phyloP scores from a whole-genome alignment of 2,888 invertebrate genomes.

The Noctua pronuba region DNA sequence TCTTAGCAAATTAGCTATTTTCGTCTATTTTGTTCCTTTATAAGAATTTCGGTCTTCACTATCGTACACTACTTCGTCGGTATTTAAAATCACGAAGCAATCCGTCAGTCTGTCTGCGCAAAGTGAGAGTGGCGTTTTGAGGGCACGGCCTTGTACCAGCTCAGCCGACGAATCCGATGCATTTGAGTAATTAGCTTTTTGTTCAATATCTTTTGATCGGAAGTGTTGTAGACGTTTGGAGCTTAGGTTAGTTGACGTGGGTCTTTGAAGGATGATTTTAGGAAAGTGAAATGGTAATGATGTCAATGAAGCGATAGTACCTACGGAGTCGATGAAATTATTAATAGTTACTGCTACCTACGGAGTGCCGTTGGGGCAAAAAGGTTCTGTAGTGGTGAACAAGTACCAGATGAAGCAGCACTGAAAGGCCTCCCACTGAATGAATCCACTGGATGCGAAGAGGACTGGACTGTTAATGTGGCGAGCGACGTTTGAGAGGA shows the following conservation, averaged over 20 bases:
- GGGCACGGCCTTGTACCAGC: slow-evolving; percentile 63
- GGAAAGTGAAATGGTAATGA: neutral
- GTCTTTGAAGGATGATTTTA: neutral
- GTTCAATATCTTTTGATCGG: slow-evolving; percentile 47
- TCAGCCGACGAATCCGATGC: slow-evolving; percentile 54
- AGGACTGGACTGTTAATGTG: too few relatives aligned
- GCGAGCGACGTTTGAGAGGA: too few relatives aligned
- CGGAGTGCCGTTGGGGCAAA: neutral
- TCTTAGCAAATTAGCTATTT: neutral
- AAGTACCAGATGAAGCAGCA: neutral
- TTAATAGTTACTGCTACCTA: too few relatives aligned
- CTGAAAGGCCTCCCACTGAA: neutral
- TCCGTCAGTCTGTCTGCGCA: slow-evolving; percentile 47
- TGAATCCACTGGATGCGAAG: too few relatives aligned
- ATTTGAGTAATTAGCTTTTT: slow-evolving; percentile 56
- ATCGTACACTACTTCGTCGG: slow-evolving; percentile 5
- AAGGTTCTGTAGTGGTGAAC: neutral
- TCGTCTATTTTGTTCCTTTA: neutral
- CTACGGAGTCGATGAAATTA: too few relatives aligned
- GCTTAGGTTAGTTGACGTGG: slow-evolving; percentile 1
- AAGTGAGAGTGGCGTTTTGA: slow-evolving; percentile 66
- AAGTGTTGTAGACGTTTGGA: slow-evolving; percentile 30
- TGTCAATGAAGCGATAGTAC: neutral
- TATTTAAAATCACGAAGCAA: slow-evolving; percentile 49
- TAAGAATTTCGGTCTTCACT: neutral